Evolutionary conservation across 2,888 invertebrate species (phyloP), one percentile per base, ranked within the genome.

Genomic region (Asteroscopus sphinx): DNA sequence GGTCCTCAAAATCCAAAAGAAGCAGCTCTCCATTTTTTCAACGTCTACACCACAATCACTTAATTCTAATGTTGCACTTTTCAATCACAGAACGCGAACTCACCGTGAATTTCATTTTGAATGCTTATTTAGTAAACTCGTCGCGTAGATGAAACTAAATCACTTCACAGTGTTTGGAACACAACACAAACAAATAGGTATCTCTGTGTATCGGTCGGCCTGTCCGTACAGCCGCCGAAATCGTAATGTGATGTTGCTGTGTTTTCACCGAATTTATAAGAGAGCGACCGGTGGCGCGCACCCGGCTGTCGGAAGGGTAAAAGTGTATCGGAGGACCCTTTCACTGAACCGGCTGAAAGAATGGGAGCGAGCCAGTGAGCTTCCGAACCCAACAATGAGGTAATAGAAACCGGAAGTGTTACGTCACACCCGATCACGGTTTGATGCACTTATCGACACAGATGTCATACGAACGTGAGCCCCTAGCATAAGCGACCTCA

Each of bases 231-330:
- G 90, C 93, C 87, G 92, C 92, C 94, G 93, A 93, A 94, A 92
- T 92, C 82, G 91, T 89, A 93, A 93, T 94, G 94, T 93, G 88
- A 86, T 91, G 89, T 89, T 83, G 85, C 83, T 76, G 86, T 80
- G 85, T 89, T 90, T 91, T 90, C 94, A 90, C 91, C 90, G 89
- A 94, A 94, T 94, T 93, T 94, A 94, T 94, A 94, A 92, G 92
- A 86, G 85, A 86, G 87, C 82, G 88, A 81, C 68, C 76, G 78
- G 81, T 81, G 77, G 83, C 81, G 82, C 79, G 81, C 87, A 86
- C 88, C 89, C 86, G 89, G 74, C 76, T 70, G 76, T 80, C 87
- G 88, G 88, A 88, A 91, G 92, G 92, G 93, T 92, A 92, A 91
- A 90, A 92, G 92, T 92, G 82, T 88, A 88, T 86, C 87, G 78